Evolutionary conservation across 2,888 invertebrate genomes (phyloP).

Genomic region (Rhyacophila evoluta): DNA sequence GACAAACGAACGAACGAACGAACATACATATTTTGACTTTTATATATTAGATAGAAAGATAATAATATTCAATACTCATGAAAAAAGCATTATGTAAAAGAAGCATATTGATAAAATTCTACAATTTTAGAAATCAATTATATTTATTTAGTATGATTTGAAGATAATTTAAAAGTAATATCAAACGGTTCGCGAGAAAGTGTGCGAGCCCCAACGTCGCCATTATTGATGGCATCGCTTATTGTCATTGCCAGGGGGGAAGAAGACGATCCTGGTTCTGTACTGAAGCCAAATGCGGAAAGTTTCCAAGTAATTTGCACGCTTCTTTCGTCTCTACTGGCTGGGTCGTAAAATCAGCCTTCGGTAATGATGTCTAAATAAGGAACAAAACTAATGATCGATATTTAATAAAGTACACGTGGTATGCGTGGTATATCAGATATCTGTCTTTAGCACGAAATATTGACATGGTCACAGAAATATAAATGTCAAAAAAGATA

Average conservation of each 20-base stretch:
- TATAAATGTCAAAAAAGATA: background rate
- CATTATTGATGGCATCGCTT: no score
- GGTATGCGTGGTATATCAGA: background rate
- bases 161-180: no score
- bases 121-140: no score
- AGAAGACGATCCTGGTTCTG: background rate
- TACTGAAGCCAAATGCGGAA: background rate
- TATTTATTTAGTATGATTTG: no score
- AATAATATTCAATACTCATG: no score
- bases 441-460: background rate
- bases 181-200: no score
- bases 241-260: background rate
- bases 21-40: no score
- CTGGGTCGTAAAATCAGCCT: background rate
- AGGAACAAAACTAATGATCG: background rate
- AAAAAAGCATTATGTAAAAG: no score
- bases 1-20: no score
- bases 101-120: no score
- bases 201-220: no score
- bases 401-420: background rate
- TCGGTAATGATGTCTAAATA: slow-evolving; percentile 6
- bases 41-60: no score
- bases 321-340: background rate
- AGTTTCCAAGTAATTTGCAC: slow-evolving; percentile 8
- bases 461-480: background rate